phyloP scores from a whole-genome alignment of 2,888 invertebrate genomes.

The Germaria angustata region DNA sequence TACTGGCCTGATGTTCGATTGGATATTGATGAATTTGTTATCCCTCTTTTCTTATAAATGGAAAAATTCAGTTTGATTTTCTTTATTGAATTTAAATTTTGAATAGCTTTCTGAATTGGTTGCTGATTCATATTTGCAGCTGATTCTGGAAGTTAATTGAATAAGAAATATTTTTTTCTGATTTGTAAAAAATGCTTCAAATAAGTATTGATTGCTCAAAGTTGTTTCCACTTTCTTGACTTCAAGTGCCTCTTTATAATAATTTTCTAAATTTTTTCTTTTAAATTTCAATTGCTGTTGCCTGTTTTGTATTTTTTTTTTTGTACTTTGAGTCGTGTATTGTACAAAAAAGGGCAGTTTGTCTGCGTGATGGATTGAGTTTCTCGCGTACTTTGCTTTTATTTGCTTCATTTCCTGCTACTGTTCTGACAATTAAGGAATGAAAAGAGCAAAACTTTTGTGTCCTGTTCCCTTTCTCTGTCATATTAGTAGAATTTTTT shows the following conservation, averaged over 20 bases:
- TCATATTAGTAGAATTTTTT: not conserved
- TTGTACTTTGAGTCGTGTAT: not conserved
- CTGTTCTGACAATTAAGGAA: slow-evolving; percentile 58
- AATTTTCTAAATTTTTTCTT: no score
- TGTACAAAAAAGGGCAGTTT: not conserved
- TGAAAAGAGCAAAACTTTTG: slow-evolving; percentile 4
- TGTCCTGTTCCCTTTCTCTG: slow-evolving; percentile 22
- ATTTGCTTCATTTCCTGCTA: slow-evolving; percentile 60
- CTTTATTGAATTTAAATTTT: no score
- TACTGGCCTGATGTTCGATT: not conserved
- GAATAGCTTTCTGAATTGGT: no score
- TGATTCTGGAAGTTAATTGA: no score
- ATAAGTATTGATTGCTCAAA: no score
- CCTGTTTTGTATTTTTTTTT: not conserved
- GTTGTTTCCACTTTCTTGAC: no score
- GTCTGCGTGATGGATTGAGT: slow-evolving; percentile 29
- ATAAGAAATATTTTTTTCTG: no score
- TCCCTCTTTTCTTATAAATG: not conserved
- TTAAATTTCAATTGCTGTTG: not conserved
- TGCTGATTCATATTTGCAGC: no score
- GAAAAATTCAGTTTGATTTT: no score
- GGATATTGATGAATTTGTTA: slow-evolving; percentile 16
- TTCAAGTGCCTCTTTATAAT: no score
- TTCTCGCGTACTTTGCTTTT: slow-evolving; percentile 31
- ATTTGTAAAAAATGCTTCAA: no score